Conservation (phyloP, 35 echinoderm and acorn worm genomes). For the Eucidaris tribuloides region DNA sequence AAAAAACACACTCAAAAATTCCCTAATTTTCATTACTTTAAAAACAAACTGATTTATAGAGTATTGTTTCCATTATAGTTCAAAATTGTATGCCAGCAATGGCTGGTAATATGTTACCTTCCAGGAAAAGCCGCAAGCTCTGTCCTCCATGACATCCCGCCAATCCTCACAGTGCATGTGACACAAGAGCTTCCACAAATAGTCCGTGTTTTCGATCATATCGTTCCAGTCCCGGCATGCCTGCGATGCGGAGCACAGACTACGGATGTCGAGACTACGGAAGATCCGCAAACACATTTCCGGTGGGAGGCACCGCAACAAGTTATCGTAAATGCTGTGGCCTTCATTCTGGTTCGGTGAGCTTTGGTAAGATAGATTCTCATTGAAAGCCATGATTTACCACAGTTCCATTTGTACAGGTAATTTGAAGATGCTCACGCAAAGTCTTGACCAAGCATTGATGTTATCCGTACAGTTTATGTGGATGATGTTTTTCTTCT, state of each 20-base stretch:
- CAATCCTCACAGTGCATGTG: slow-evolving; percentile 37
- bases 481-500: no score
- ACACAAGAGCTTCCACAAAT: slow-evolving; percentile 53
- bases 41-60: background rate
- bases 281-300: slow-evolving; percentile 48
- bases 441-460: no score
- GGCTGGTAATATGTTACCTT: slow-evolving; percentile 20
- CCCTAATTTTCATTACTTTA: no score
- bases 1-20: background rate
- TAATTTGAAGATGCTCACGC: no score
- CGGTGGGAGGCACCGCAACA: slow-evolving; percentile 37
- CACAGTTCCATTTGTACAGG: no score
- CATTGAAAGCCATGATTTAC: no score
- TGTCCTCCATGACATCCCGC: slow-evolving; percentile 39
- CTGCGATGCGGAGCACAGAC: slow-evolving; percentile 29
- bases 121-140: slow-evolving; percentile 51
- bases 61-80: background rate
- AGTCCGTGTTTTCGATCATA: slow-evolving; percentile 65
- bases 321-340: slow-evolving; percentile 12
- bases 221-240: slow-evolving; percentile 54
- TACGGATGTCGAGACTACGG: slow-evolving; percentile 11
- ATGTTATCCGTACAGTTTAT: no score
- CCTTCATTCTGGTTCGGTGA: no score
- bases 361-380: no score
- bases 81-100: background rate